Percentiles rank a stretch among this genome's conserved stretches.
phyloP scores from a whole-genome alignment of 2,113 vertebrate species.

The Entosphenus tridentatus region DNA sequence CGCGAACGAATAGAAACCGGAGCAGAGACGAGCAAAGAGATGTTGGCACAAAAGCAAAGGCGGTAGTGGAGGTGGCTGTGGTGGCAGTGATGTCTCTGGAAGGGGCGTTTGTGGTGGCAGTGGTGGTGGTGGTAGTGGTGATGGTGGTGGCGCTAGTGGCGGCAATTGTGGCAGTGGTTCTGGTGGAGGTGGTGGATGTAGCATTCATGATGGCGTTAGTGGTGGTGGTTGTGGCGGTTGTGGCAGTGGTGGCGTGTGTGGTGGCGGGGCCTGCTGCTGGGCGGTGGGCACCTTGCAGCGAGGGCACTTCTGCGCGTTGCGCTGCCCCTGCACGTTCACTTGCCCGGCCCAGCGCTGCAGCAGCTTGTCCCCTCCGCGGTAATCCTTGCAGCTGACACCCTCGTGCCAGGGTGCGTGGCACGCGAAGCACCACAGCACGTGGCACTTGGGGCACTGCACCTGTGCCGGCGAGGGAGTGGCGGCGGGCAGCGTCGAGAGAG shows the following conservation, averaged over 20 bases:
- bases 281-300: constrained; percentile 53
- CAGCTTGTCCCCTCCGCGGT: constrained; percentile 81
- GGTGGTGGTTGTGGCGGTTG: too few relatives aligned
- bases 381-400: constrained; percentile 77
- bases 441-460: constrained; percentile 76
- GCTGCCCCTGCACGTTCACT: constrained; percentile 67
- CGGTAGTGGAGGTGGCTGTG: background rate
- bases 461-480: constrained; percentile 16
- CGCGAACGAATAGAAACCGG: background rate
- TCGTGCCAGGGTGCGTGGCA: constrained; percentile 96
- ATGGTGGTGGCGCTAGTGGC: too few relatives aligned
- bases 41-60: background rate
- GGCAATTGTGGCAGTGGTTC: too few relatives aligned
- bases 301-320: constrained; percentile 94
- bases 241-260: too few relatives aligned
- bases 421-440: constrained; percentile 97
- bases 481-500: background rate
- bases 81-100: too few relatives aligned
- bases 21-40: background rate
- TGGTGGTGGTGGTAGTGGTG: too few relatives aligned
- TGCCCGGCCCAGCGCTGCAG: constrained; percentile 79
- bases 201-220: too few relatives aligned
- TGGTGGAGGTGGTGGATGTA: too few relatives aligned
- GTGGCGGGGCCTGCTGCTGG: too few relatives aligned
- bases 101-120: too few relatives aligned